These are phyloP conservation scores for Gila orcuttii DNA, from an alignment of 2,113 vertebrate species.

Conservation along the genomic window DNA sequence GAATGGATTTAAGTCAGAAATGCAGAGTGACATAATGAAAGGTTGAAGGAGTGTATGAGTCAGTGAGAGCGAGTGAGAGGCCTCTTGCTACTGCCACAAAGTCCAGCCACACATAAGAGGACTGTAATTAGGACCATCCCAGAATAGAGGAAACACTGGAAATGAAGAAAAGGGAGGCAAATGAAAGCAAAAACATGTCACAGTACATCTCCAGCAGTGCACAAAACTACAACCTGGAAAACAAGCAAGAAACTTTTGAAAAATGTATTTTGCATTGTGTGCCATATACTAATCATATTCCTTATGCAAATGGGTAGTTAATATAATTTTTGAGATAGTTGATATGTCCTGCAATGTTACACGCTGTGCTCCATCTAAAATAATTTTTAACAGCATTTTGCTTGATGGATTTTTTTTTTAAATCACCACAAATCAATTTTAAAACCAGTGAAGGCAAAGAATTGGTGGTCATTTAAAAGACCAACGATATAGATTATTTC, in stretches of 20 bases:
- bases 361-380: neutral
- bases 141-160: conserved; percentile 69
- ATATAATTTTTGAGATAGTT: neutral
- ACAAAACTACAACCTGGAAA: conserved; percentile 44
- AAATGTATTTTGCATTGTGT: neutral
- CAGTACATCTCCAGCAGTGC: conserved; percentile 45
- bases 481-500: neutral
- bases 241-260: conserved; percentile 20
- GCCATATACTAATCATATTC: neutral
- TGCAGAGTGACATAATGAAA: conserved; percentile 37
- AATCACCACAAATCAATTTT: neutral
- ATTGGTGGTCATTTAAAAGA: neutral
- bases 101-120: conserved; percentile 63
- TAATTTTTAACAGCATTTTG: neutral
- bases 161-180: conserved; percentile 11
- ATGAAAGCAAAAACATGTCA: conserved; percentile 38
- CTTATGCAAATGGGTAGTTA: neutral
- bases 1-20: conserved; percentile 33
- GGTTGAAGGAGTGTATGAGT: conserved; percentile 21
- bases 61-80: conserved; percentile 31
- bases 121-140: conserved; percentile 69
- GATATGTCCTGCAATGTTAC: neutral
- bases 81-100: conserved; percentile 55
- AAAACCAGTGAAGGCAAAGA: neutral
- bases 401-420: neutral